phyloP scores from a whole-genome alignment of 2,113 vertebrate species.

The Paracanthobrama guichenoti region DNA sequence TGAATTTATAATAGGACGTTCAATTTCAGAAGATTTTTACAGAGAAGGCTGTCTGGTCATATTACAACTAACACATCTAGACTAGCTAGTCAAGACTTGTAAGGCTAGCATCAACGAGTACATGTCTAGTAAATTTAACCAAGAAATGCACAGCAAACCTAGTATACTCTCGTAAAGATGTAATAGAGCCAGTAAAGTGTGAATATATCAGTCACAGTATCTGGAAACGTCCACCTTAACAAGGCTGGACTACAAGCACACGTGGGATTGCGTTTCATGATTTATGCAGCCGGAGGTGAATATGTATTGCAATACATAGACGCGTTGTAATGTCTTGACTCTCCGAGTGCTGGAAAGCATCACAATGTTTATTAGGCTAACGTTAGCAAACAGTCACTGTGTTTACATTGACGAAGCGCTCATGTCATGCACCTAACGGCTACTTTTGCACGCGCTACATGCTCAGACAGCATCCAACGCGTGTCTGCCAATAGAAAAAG shows the following conservation, averaged over 20 bases:
- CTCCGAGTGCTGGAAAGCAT: background rate
- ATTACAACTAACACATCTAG: background rate
- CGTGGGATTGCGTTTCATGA: background rate
- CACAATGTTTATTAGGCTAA: conserved; percentile 56
- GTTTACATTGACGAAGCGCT: conserved; percentile 32
- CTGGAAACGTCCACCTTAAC: background rate
- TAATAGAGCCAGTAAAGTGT: background rate
- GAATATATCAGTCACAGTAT: background rate
- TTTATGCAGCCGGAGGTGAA: background rate
- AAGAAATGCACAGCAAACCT: background rate
- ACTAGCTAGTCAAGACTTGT: background rate
- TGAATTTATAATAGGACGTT: background rate
- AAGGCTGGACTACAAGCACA: conserved; percentile 10
- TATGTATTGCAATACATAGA: background rate
- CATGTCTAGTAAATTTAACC: background rate
- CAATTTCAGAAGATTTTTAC: background rate
- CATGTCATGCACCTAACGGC: background rate
- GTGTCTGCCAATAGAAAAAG: background rate
- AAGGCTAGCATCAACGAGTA: background rate
- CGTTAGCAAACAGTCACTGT: conserved; percentile 50
- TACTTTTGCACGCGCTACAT: background rate
- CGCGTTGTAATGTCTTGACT: too few species aligned
- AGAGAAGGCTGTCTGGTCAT: background rate
- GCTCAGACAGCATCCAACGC: background rate
- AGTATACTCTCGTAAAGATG: background rate